Base-by-base conservation (phyloP, 2,113 vertebrate species). In the Garra rufa region DNA sequence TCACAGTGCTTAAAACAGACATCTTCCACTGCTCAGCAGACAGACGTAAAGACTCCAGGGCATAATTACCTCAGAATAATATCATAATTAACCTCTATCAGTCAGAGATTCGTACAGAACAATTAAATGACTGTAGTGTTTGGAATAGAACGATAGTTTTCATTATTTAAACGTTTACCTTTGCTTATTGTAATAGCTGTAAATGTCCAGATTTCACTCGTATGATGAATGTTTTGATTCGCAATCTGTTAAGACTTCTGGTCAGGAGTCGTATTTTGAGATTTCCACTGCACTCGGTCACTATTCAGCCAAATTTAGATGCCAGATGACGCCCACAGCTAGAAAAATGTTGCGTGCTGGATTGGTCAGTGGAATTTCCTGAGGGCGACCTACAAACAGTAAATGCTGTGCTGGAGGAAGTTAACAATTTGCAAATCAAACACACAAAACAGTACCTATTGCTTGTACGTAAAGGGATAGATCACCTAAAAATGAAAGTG, bases 311-410 rank as follows among this genome's bases (percentile, higher is more conserved):
- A 73, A 73, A 69, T 84, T 82, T 81, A 34, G 57, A 61, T n/a
- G 79, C 50, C 65, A 74, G 30, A 26, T 21, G 57, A 75, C 44
- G 19, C 17, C 43, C 69, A 76, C 70, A 43, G n/a, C n/a, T n/a
- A n/a, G 69, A 81, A 76, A 83, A 71, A 86, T 69, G 28, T 76
- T 50, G 46, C 46, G 69, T 59, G 41, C 41, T 46, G 70, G 24
- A 46, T 10, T 21, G n/a, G 9, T 48, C 44, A n/a, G 26, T 76
- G 67, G 82, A 41, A 84, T 84, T 76, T 81, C n/a, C 57, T 84
- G 44, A 5, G 24, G 41, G 48, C 8, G 59, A 26, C 34, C 34
- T 43, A 41, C 1, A 57, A 77, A 77, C 26, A 19, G 30, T 6
- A 76, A 24, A 76, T 57, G 34, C 21, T 11, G 30, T 77, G 34